Conservation (phyloP, 2,113 vertebrate species). For the Alouatta palliata region DNA sequence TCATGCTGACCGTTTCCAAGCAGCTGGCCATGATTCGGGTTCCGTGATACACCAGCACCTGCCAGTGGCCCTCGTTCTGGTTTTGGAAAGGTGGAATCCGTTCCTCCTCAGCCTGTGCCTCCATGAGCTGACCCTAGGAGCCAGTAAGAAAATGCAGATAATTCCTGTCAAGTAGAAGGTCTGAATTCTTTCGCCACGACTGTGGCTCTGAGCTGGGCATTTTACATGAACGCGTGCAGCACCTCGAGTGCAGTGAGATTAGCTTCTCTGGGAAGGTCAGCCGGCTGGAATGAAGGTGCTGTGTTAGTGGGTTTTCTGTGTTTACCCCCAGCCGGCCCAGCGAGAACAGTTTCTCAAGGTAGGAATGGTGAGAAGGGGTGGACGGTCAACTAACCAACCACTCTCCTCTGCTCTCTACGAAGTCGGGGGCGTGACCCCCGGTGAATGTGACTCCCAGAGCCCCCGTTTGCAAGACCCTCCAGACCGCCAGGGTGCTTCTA, state of each 20-base stretch:
- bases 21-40: neutral
- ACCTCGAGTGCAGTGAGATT: neutral
- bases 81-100: neutral
- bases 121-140: neutral
- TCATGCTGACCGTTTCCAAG: neutral
- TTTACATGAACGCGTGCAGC: neutral
- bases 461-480: neutral
- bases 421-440: neutral
- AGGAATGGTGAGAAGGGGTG: neutral
- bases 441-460: too few relatives aligned
- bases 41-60: rapidly evolving
- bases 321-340: neutral
- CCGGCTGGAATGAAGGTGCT: neutral
- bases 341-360: neutral
- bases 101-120: neutral
- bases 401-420: neutral
- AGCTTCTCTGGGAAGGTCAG: neutral
- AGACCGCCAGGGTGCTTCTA: neutral
- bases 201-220: neutral
- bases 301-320: neutral
- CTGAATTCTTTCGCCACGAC: neutral
- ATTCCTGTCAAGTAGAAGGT: neutral
- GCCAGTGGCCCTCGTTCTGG: neutral
- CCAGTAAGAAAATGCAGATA: neutral
- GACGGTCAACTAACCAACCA: neutral